Base-by-base conservation (phyloP, 2,113 vertebrate species). In the Burhinus bistriatus region DNA sequence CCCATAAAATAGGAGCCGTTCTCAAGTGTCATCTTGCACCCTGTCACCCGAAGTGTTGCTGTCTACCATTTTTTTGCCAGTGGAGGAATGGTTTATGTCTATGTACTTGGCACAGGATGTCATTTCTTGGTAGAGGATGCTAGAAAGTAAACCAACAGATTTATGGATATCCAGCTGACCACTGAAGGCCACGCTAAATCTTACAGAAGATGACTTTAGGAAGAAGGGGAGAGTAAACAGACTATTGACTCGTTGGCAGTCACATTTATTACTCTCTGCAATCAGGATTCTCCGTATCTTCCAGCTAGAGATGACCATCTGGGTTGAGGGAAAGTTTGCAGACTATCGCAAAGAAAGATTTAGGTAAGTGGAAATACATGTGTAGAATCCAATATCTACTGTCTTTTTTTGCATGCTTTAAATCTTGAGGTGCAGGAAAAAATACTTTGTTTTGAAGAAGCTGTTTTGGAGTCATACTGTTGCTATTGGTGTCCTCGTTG, bases 141-240 rank as follows among this genome's bases (percentile, higher is more conserved):
- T 73, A 17, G 51, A 62, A 91, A 82, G 47, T 52, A 82, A 91
- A 59, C 44, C 22, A 84, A 13, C n/a, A 68, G 83, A 71, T 71
- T 87, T 89, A 94, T 21, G 65, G 29, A 12, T 30, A 30, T 40
- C 59, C 26, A 82, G 7, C 57, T 86, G 79, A 44, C 25, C 34
- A n/a, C 49, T 84, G 71, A 71, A 79, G 16, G 13, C 14, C 52
- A 57, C 27, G 61, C 4, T 82, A 87, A 85, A 72, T 87, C 81
- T 94, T 69, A 52, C 32, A 82, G 80, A 83, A 21, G 55, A 64
- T 79, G 81, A 75, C 59, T 64, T 95, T 34, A 81, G 55, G 77
- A 95, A 72, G 71, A 82, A 78, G 15, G 3, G 29, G 42, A 12
- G n/a, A 84, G 38, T 73, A 83, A 92, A 89, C 34, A 95, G 42